Conservation (phyloP, 2,797 vertebrate species). For the Lutjanus campechanus region DNA sequence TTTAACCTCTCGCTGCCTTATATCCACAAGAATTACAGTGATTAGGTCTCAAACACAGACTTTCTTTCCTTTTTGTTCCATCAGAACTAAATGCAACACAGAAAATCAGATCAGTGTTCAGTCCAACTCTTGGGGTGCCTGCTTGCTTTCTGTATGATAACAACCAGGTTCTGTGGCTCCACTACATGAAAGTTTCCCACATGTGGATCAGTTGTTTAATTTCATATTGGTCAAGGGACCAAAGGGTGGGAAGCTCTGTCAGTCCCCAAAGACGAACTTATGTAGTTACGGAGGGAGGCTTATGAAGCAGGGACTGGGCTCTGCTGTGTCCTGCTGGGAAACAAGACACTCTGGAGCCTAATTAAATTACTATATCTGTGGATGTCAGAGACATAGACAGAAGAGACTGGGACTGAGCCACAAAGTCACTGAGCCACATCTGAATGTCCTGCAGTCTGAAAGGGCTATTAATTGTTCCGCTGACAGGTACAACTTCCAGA, state of each 20-base stretch:
- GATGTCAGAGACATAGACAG: slow-evolving; percentile 41
- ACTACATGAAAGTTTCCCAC: slow-evolving; percentile 1
- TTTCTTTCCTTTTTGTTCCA: slow-evolving; percentile 1
- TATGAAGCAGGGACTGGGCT: background rate
- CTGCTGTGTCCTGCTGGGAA: slow-evolving; percentile 39
- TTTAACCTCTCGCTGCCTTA: slow-evolving; percentile 2
- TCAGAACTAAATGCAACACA: background rate
- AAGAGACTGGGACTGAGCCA: slow-evolving; percentile 24
- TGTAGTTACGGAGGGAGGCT: slow-evolving; percentile 20
- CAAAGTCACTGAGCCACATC: slow-evolving; percentile 26
- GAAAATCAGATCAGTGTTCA: background rate
- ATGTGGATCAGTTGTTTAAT: slow-evolving; percentile 2
- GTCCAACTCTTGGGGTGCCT: background rate
- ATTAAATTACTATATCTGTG: slow-evolving; percentile 55
- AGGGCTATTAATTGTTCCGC: slow-evolving; percentile 12
- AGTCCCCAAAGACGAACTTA: slow-evolving; percentile 2
- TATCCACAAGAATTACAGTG: slow-evolving; percentile 2
- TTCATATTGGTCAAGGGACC: slow-evolving; percentile 5
- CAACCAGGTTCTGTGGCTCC: background rate
- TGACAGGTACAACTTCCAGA: slow-evolving; percentile 7
- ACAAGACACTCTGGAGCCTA: slow-evolving; percentile 37
- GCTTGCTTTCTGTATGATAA: slow-evolving; percentile 7
- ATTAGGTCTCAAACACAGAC: slow-evolving; percentile 11
- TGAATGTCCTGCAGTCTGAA: slow-evolving; percentile 31
- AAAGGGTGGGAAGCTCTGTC: slow-evolving; percentile 5